Base-by-base conservation (phyloP, 2,113 vertebrate genomes). In the Prinia subflava region DNA sequence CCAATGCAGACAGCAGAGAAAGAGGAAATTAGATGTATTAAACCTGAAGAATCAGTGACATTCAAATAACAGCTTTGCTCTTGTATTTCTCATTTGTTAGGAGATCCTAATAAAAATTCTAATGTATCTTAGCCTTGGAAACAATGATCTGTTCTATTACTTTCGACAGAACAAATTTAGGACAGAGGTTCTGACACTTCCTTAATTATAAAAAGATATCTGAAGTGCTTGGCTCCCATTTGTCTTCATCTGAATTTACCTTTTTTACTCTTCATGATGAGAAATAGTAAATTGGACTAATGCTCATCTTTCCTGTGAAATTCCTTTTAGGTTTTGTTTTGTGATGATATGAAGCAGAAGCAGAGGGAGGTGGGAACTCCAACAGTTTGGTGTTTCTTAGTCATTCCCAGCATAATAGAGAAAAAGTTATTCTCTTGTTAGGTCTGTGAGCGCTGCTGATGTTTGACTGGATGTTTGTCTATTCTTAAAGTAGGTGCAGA, bases 31-130 rank as follows among this genome's bases (percentile, higher is more conserved):
- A 94, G 93, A 76, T 87, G 41, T 78, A 77, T 93, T 95, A 92
- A 89, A 94, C 35, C 71, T 75, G 80, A 94, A 92, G 59, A 95
- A 87, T 67, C 91, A 68, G 55, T 92, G 89, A 94, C 91, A 93
- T 95, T 84, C 50, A 89, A 89, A 84, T 89, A 96, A 81, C 63
- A 53, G 83, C 52, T 84, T 94, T 95, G 57, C 75, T 94, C 87
- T 80, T 59, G 92, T 86, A 83, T 95, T 92, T 97, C 76, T 95
- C 84, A 95, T 94, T 97, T 83, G 70, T 95, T 94, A 94, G 73
- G 70, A 90, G 47, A 42, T 89, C 65, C 82, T 59, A 87, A 85
- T 75, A 77, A 96, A 84, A 73, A 79, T 95, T 93, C 77, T 94
- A 91, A 78, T 64, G 27, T 88, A 13, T 77, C 64, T 83, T 75